Base-by-base conservation (phyloP, 92 coral and sea anemone genomes). In the Bergia puertoricense region DNA sequence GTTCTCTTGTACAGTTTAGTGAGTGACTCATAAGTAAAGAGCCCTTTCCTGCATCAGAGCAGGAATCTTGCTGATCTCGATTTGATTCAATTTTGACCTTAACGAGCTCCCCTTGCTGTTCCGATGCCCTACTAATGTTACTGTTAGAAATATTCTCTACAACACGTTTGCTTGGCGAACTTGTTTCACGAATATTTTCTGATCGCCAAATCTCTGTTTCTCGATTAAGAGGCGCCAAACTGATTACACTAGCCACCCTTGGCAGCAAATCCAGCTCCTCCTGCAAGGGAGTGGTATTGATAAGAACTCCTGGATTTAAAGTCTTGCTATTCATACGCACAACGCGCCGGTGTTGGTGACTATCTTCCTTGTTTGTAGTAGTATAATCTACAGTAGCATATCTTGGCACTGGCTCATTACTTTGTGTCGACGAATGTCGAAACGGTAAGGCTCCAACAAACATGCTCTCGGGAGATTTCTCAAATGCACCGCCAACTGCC, bases 221-320 rank as follows among this genome's bases (percentile, higher is more conserved):
- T 22, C 39, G 56, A 11, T 22, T 38, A 8, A 14, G n/a, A 5
- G 87, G 87, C 22, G 87, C 87, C 56, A 84, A 51, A 36, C 87
- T 84, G 6, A 84, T 18, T 44, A 84, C 87, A 84, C 79, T 84
- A 15, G 87, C 87, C 6, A 84, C 87, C 39, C 87, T 71, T 69
- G 87, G 87, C 36, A 84, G 68, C 45, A 84, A 11, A 30, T 84
- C 46, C 2, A 72, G 54, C 14, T 71, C 66, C 1, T 72, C 79
- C 37, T 74, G 75, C 10, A 11, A 4, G 4, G 62, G 38, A 8
- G 59, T 44, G 0, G 42, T 14, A 56, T 44, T 48, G 36, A 84
- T 74, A 82, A 82, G 37, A 30, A 68, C 66, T 6, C 87, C 87
- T 23, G 87, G 87, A 16, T 72, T 71, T 37, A 48, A 45, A 15